Conservation (phyloP, 2,113 vertebrate species). For the Typhlomys cinereus region DNA sequence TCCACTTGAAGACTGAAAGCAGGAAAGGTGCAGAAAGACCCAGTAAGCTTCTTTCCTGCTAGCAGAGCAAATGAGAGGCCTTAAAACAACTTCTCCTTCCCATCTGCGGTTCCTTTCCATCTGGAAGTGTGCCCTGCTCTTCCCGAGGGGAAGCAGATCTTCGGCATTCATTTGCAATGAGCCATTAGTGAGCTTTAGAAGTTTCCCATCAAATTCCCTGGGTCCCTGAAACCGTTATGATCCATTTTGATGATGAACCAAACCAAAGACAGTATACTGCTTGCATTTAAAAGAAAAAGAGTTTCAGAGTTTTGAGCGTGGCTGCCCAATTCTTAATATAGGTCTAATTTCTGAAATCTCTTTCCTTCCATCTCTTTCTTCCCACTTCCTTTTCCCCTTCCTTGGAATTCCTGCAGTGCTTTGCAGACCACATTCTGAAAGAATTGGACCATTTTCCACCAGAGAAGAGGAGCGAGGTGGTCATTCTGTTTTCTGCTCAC, state of each 20-base stretch:
- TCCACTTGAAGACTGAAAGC: constrained; percentile 55
- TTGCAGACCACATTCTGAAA: constrained; percentile 93
- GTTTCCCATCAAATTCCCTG: constrained; percentile 78
- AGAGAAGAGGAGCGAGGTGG: constrained; percentile 92
- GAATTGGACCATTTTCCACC: constrained; percentile 93
- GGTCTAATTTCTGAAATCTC: neutral
- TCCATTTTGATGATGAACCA: constrained; percentile 46
- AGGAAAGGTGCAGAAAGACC: constrained; percentile 62
- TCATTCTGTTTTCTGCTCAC: constrained; percentile 97
- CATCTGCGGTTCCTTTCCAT: constrained; percentile 72
- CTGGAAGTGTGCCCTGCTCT: constrained; percentile 76
- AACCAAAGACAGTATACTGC: neutral
- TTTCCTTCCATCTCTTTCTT: neutral
- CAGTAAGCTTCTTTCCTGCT: constrained; percentile 75
- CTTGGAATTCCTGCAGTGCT: constrained; percentile 87
- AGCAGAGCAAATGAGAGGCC: constrained; percentile 40
- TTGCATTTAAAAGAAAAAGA: neutral
- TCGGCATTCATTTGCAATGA: constrained; percentile 54
- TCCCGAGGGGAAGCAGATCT: constrained; percentile 70
- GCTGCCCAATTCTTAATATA: neutral
- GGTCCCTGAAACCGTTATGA: constrained; percentile 13
- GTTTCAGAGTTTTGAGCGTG: neutral
- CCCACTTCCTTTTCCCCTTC: neutral
- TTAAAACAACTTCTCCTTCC: constrained; percentile 74
- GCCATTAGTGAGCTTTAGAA: constrained; percentile 79